A percentile compares a stretch with the other conserved stretches of the same genome.
These are phyloP conservation scores for Myzus persicae DNA, from an alignment of 1,140 invertebrate species.

Conservation along the genomic window DNA sequence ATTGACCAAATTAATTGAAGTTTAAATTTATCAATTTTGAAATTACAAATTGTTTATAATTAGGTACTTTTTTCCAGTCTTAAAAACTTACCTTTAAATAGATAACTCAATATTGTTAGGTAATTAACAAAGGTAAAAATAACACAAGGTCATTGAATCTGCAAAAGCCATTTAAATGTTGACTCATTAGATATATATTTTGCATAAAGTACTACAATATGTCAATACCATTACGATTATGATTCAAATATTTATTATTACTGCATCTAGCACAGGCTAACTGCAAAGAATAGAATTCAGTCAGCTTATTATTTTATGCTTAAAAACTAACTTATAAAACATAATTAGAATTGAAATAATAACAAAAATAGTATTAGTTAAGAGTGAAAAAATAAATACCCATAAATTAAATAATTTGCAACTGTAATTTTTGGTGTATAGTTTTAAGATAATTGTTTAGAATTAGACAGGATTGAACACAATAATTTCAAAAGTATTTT, in stretches of 20 bases:
- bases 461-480: not conserved
- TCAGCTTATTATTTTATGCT: not conserved
- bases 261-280: not conserved
- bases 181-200: not conserved
- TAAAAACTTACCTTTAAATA: slow-evolving; percentile 14
- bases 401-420: not conserved
- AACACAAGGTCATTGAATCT: not conserved
- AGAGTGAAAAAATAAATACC: not conserved
- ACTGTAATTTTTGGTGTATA: not conserved
- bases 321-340: not conserved
- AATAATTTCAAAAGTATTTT: slow-evolving; percentile 3
- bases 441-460: slow-evolving; percentile 14
- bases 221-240: not conserved
- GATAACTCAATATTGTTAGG: not conserved
- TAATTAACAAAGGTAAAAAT: not conserved
- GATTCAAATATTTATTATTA: slow-evolving; percentile 13
- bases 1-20: not conserved
- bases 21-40: not conserved
- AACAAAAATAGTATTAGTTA: not conserved
- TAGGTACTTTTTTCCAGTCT: not conserved
- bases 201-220: not conserved
- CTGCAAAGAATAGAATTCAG: not conserved
- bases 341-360: not conserved
- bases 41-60: not conserved
- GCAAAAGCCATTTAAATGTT: not conserved